Evolutionary conservation across 2,888 invertebrate genomes (phyloP).

Genomic region (Hemistola chrysoprasaria): DNA sequence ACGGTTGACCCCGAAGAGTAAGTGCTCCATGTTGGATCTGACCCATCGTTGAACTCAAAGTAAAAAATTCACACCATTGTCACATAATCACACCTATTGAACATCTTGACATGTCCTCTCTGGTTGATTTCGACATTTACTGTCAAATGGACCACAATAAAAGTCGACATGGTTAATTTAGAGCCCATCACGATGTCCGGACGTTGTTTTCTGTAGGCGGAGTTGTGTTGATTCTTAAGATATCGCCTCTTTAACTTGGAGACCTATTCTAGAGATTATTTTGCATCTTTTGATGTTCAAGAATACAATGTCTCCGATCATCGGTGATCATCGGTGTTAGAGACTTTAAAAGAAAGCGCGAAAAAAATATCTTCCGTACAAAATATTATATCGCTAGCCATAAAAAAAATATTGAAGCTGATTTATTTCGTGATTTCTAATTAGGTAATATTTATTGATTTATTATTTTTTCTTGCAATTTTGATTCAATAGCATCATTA

Average conservation of each 20-base stretch:
- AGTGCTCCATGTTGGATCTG: too few relatives aligned
- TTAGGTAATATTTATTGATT: too few relatives aligned
- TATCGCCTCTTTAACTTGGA: conserved; percentile 43
- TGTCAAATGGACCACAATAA: conserved; percentile 66
- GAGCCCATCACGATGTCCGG: conserved; percentile 53
- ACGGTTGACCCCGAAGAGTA: conserved; percentile 5
- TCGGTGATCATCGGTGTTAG: too few relatives aligned
- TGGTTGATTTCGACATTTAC: conserved; percentile 51
- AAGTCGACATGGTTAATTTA: conserved; percentile 66
- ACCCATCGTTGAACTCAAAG: too few relatives aligned
- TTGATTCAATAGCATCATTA: too few relatives aligned
- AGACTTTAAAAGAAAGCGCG: too few relatives aligned
- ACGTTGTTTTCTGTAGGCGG: conserved; percentile 63
- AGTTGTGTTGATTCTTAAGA: conserved; percentile 61
- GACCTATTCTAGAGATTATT: conserved; percentile 37
- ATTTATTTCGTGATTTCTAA: too few relatives aligned
- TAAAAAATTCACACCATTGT: conserved; percentile 24
- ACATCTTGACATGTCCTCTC: conserved; percentile 40
- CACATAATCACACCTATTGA: conserved; percentile 51
- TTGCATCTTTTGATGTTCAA: neutral
- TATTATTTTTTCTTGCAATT: too few relatives aligned
- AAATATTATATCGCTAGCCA: too few relatives aligned
- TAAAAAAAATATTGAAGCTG: too few relatives aligned
- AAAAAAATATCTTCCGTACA: too few relatives aligned
- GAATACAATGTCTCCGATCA: too few relatives aligned